Evolutionary conservation across 2,797 vertebrate genomes (phyloP), one percentile per base, ranked within the genome.

Genomic region (Botia kubotai): DNA sequence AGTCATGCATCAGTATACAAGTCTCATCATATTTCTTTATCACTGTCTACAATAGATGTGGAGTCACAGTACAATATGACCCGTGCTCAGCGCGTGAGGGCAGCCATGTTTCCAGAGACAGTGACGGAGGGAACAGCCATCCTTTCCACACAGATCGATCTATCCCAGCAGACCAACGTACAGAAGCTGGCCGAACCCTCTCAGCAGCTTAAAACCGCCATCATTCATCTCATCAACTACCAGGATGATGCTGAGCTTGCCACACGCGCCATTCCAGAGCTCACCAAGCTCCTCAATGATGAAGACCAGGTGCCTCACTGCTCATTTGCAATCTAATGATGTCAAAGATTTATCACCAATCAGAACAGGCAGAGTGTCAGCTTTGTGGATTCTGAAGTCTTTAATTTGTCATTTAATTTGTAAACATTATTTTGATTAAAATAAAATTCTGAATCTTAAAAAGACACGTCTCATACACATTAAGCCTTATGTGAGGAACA

Each of bases 141-240:
- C 80, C 55, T 96, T 86, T 94, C 93, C n/a, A 98, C 96, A 13
- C 97, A 98, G 91, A 92, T 94, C 0, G 96, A 98, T 58, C 1
- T 52, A 0, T 90, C 95, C 82, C 97, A 99, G 91, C 94, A 97
- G 90, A 99, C 98, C 84, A 99, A 98, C 3, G 96, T 99, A 83
- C 98, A 99, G 93, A 93, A 94, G 69, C 93, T 99, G 90, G 97
- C 98, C 0, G 98, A 99, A 87, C 98, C 98, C 0, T 99, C 98
- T 0, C 98, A 98, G 92, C 93, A 98, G 94, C 95, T 99, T 29
- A 99, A 99, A 86, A 93, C 93, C 0, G 97, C 98, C 89, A 98
- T 99, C 0, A 91, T 99, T 66, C 97, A 99, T 79, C 96, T 99
- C 83, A 99, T 99, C 92, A 99, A 99, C 94, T 99, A 99, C 93